Conservation (phyloP, 37 sponge, comb jelly and placozoan species). For the Halisarca cf. caerulea region DNA sequence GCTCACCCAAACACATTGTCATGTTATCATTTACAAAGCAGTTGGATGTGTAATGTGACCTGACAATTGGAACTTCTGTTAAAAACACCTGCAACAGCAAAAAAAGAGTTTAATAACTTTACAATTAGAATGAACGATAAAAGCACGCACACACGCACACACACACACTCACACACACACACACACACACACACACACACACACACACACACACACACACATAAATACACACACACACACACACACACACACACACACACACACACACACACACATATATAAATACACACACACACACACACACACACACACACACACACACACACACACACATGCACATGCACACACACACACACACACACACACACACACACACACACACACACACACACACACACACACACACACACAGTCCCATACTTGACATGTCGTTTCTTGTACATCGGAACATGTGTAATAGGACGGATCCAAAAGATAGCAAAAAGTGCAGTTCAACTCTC, state of each 20-base stretch:
- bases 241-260: too few species aligned
- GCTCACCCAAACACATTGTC: too few species aligned
- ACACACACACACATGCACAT: conserved; percentile 18
- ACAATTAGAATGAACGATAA: too few species aligned
- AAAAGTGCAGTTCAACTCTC: conserved; percentile 45
- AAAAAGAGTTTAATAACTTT: too few species aligned
- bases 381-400: conserved; percentile 22
- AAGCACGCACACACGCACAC: background rate
- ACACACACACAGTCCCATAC: conserved; percentile 25
- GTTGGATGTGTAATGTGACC: too few species aligned
- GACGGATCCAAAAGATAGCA: conserved; percentile 60
- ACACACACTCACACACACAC: background rate
- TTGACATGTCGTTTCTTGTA: background rate
- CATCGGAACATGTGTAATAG: background rate
- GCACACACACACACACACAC: conserved; percentile 27
- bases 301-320: conserved; percentile 15
- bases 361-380: conserved; percentile 22
- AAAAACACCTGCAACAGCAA: too few species aligned
- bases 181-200: background rate
- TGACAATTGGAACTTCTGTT: too few species aligned
- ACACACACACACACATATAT: background rate
- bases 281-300: conserved; percentile 9
- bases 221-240: background rate
- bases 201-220: background rate
- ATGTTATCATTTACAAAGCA: too few species aligned